These are phyloP conservation scores for Andrena haemorrhoa DNA, from an alignment of 2,888 invertebrate species.

Conservation along the genomic window DNA sequence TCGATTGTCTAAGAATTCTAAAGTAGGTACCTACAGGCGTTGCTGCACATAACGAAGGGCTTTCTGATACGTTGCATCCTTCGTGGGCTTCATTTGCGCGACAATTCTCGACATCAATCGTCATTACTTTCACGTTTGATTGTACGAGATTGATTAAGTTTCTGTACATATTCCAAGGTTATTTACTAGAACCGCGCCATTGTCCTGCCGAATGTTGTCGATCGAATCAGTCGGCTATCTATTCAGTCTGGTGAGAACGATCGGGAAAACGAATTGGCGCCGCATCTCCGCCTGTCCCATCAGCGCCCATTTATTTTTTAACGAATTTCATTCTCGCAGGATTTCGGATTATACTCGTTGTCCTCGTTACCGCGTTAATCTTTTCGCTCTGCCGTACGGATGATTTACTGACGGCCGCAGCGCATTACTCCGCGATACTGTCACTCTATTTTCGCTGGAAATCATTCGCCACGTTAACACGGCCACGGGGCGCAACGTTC, in stretches of 20 bases:
- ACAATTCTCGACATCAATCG: too few relatives aligned
- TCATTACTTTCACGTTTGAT: too few relatives aligned
- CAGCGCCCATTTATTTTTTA: slow-evolving; percentile 60
- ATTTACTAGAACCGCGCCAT: neutral
- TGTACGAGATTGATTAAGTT: too few relatives aligned
- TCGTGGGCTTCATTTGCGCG: too few relatives aligned
- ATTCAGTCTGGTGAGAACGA: slow-evolving; percentile 37
- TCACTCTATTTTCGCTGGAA: slow-evolving; percentile 76
- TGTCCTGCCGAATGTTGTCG: slow-evolving; percentile 10
- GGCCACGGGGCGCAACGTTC: slow-evolving; percentile 14
- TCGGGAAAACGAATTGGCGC: slow-evolving; percentile 30
- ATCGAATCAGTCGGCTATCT: neutral
- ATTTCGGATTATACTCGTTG: slow-evolving; percentile 44
- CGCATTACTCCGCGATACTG: slow-evolving; percentile 76
- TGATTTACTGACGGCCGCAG: slow-evolving; percentile 75
- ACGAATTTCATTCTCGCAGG: slow-evolving; percentile 32
- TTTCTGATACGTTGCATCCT: too few relatives aligned
- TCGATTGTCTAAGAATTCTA: neutral
- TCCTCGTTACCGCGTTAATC: slow-evolving; percentile 74
- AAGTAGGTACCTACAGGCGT: too few relatives aligned
- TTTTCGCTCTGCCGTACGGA: slow-evolving; percentile 77
- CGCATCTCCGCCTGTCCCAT: slow-evolving; percentile 11
- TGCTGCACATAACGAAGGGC: too few relatives aligned
- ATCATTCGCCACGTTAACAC: slow-evolving; percentile 61
- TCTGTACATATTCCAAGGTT: too few relatives aligned